Base-by-base conservation (phyloP, 2,113 vertebrate genomes). In the Galbula dea region DNA sequence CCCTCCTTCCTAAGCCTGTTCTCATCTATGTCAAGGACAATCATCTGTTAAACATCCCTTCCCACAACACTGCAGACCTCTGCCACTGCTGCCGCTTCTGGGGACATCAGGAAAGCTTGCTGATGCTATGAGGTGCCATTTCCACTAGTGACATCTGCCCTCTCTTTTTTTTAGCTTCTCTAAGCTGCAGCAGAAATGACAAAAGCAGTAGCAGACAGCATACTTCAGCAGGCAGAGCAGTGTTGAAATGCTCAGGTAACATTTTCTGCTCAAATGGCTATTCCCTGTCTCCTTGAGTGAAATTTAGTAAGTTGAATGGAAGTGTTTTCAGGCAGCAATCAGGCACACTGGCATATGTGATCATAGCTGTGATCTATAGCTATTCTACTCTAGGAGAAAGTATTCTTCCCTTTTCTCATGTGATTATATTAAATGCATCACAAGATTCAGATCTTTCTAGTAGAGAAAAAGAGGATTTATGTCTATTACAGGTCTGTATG, bases 51-150 rank as follows among this genome's bases (percentile, higher is more conserved):
- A 54, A 62, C n/a, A 16, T 3, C 34, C 16, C 24, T 68, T 71
- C 65, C 61, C 48, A 18, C 34, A 51, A 3, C 21, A 20, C 0
- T 5, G 46, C 65, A 54, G 57, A 84, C 46, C 37, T 87, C 32
- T 82, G 15, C 21, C 41, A 8, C 45, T 65, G 23, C 61, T 62
- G 34, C 66, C 61, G 21, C 18, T 1, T 1, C 83, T 26, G 39
- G 36, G 62, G 16, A 34, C 39, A 3, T 1, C 1, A 4, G n/a
- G 18, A 39, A 21, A 3, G 6, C 18, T 27, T 30, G 36, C 19
- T 32, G 65, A 17, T 54, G 27, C 36, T 10, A 4, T 0, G 9
- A 63, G 52, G 27, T 46, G 48, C 13, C 32, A 11, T 11, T 21
- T 68, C 8, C 30, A 43, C 32, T 0, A 0, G 29, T 21, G 43